Evolutionary conservation across 2,113 vertebrate genomes (phyloP).

Genomic region (Cryptoleucopteryx plumbea): DNA sequence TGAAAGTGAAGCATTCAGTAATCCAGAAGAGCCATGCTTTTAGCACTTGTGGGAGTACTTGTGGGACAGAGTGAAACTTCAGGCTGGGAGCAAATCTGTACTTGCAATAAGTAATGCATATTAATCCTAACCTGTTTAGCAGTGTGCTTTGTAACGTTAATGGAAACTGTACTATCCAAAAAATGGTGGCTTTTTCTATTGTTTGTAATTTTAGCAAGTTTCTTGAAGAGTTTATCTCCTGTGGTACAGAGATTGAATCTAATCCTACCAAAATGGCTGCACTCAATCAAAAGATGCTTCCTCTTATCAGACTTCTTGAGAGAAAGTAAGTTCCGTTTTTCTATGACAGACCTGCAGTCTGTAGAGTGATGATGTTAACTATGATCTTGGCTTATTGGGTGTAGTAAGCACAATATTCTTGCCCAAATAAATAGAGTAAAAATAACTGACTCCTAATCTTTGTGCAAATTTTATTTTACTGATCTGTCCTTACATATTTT

Average conservation of each 20-base stretch:
- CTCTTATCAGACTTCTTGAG: slow-evolving; percentile 87
- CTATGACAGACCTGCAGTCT: neutral
- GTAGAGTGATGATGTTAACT: neutral
- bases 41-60: neutral
- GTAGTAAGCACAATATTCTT: neutral
- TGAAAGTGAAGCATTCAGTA: neutral
- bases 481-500: neutral
- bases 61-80: neutral
- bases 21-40: neutral
- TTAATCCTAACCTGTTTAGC: neutral
- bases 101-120: neutral
- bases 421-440: neutral
- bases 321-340: slow-evolving; percentile 78
- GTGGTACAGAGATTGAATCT: slow-evolving; percentile 52
- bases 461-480: neutral
- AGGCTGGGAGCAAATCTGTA: neutral
- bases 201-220: slow-evolving; percentile 67
- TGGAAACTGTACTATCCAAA: neutral
- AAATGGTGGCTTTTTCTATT: neutral
- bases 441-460: neutral
- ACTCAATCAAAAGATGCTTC: slow-evolving; percentile 78
- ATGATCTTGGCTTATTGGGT: neutral
- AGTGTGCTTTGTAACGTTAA: neutral
- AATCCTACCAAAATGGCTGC: slow-evolving; percentile 54
- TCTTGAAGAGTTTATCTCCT: slow-evolving; percentile 82